Base-by-base conservation (phyloP, 2,113 vertebrate genomes). In the Neomonachus schauinslandi region DNA sequence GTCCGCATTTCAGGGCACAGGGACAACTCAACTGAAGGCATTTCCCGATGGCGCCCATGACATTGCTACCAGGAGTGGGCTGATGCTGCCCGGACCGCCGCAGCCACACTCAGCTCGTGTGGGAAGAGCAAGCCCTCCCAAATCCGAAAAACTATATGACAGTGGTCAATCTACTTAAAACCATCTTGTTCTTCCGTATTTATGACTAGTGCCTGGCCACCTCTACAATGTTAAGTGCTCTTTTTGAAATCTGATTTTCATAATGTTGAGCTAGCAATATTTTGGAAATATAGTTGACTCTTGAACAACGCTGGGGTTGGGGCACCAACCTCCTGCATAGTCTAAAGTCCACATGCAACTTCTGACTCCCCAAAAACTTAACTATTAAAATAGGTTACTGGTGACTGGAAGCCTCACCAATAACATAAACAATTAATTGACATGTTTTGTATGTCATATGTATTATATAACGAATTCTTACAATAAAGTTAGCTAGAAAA, bases 191-290 rank as follows among this genome's bases (percentile, higher is more conserved):
- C 51, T 36, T 94, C 42, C 71, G 61, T 51, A 74, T 18, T 59
- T 16, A 74, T 16, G 53, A 42, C 61, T 39, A 65, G 9, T 36
- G 39, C 74, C 77, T 42, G 55, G 49, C 61, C 21, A 61, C 19
- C 24, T 65, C n/a, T 16, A 76, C 5, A 65, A 13, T 1, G 22
- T 24, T 39, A 59, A 49, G n/a, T 42, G 11, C 69, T 71, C 67
- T 33, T 71, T 94, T 39, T 24, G 49, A 88, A 71, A 88, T 85
- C 26, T 71, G 51, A 87, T 83, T 96, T 88, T 83, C 55, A n/a
- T 61, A 79, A 91, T 39, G 61, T 12, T 95, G 53, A 93, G 53
- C 77, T 69, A 42, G 36, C 77, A 82, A 49, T 67, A 94, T 49
- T 96, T 74, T 65, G 31, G 55, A 84, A 79, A 89, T 67, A 6